Base-by-base conservation (phyloP, 1,140 invertebrate species). In the Lasioglossum albipes region DNA sequence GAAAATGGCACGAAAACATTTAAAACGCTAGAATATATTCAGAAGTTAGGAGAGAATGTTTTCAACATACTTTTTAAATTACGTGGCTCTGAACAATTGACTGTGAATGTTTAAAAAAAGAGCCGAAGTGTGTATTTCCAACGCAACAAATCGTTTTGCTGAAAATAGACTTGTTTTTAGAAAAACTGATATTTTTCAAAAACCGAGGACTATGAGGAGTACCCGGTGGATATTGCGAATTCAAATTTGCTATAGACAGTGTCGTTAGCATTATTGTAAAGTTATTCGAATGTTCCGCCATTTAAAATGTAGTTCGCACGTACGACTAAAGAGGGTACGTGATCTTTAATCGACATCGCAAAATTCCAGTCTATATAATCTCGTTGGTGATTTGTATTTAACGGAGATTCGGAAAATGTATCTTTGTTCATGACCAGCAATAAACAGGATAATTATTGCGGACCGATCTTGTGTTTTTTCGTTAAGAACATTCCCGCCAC, bases 341-440 rank as follows among this genome's bases (percentile, higher is more conserved):
- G 41, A 62, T 61, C 42, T 41, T 81, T 75, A 75, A 81, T 81
- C 54, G 65, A 61, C 52, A 42, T 62, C 36, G 18, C 57, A 61
- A 75, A 68, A 36, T 12, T 75, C 41, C 57, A 52, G 13, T 81
- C 73, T 68, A 69, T 20, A 52, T 42, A 31, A 75, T 54, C 49
- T 31, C 16, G 16, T 67, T 49, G 41, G 74, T 75, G 31, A 80
- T 70, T 75, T 57, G 22, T 13, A 76, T 81, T 75, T 81, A 66
- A 77, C 57, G 67, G 78, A 72, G 69, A 54, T 82, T 78, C 68
- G 66, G 75, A 78, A 81, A 78, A 72, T 70, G 52, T 78, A 71
- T 79, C 75, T 77, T 76, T 68, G 75, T 81, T 70, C 75, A 73
- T 82, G 75, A 82, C 75, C 73, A 52, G 77, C 69, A 73, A 82